Evolutionary conservation across 2,113 vertebrate genomes (phyloP).

Genomic region (Osmerus mordax): DNA sequence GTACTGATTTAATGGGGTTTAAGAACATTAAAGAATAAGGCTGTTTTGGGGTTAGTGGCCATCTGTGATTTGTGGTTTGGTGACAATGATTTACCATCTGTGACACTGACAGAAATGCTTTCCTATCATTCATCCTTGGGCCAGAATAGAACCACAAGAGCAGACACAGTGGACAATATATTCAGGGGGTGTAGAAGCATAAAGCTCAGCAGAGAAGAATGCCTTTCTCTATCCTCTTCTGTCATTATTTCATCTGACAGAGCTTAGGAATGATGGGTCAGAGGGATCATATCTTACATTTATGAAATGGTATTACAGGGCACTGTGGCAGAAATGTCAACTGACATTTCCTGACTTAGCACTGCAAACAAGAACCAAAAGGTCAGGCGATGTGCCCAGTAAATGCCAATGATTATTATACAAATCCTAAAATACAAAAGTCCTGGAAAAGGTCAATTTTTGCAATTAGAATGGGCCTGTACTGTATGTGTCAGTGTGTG

Average conservation of each 20-base stretch:
- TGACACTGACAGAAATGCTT: constrained; percentile 46
- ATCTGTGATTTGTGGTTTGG: constrained; percentile 45
- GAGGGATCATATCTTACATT: constrained; percentile 36
- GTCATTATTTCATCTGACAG: background rate
- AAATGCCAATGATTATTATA: constrained; percentile 60
- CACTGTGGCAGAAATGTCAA: constrained; percentile 47
- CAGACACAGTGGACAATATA: constrained; percentile 46
- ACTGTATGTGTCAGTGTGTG: constrained; percentile 2
- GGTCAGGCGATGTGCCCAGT: constrained; percentile 52
- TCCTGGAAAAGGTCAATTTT: constrained; percentile 43
- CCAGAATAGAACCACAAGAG: constrained; percentile 32
- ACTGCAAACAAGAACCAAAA: constrained; percentile 59
- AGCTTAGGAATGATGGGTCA: constrained; percentile 23
- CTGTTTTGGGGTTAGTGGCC: constrained; percentile 36
- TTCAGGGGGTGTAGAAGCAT: constrained; percentile 24
- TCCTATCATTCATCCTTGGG: constrained; percentile 49
- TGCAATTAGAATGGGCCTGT: constrained; percentile 24
- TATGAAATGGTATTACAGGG: constrained; percentile 38
- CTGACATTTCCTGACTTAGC: constrained; percentile 56
- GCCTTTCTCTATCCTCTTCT: constrained; percentile 23
- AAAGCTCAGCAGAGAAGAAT: constrained; percentile 15
- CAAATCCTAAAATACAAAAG: constrained; percentile 31
- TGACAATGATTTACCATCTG: constrained; percentile 47
- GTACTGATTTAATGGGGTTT: background rate
- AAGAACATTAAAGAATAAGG: constrained; percentile 49